Evolutionary conservation across 2,888 invertebrate species (phyloP).

Genomic region (Pasiphila rectangulata): DNA sequence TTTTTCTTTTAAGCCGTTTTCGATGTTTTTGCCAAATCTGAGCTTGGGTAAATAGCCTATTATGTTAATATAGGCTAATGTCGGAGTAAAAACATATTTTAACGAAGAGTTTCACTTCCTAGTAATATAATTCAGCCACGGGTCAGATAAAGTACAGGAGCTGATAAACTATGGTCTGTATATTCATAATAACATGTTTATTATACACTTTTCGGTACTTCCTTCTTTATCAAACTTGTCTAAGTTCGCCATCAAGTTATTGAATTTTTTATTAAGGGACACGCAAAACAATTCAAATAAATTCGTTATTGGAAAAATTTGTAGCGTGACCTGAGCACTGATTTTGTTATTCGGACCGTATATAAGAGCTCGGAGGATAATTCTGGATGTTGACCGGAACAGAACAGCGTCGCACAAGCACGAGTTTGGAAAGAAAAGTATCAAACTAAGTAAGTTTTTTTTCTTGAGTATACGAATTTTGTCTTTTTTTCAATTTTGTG

Average conservation of each 20-base stretch:
- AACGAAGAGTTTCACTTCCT: conserved; percentile 7
- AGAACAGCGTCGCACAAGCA: background rate
- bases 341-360: conserved; percentile 11
- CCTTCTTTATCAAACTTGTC: conserved; percentile 40
- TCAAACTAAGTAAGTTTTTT: background rate
- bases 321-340: conserved; percentile 21
- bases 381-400: conserved; percentile 12
- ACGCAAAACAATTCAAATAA: conserved; percentile 26
- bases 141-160: conserved; percentile 36
- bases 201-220: conserved; percentile 37
- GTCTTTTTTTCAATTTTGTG: too few relatives aligned
- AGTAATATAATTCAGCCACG: conserved; percentile 25
- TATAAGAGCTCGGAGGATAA: conserved; percentile 19
- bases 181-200: conserved; percentile 57
- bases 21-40: too few relatives aligned
- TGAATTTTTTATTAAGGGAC: conserved; percentile 18
- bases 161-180: conserved; percentile 51
- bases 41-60: too few relatives aligned
- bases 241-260: conserved; percentile 12
- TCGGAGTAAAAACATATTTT: too few relatives aligned
- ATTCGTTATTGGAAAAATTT: conserved; percentile 37
- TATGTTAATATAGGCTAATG: too few relatives aligned
- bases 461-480: too few relatives aligned
- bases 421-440: background rate
- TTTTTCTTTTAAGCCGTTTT: too few relatives aligned